Conservation (phyloP, 2,888 invertebrate species). For the Laothoe populi region DNA sequence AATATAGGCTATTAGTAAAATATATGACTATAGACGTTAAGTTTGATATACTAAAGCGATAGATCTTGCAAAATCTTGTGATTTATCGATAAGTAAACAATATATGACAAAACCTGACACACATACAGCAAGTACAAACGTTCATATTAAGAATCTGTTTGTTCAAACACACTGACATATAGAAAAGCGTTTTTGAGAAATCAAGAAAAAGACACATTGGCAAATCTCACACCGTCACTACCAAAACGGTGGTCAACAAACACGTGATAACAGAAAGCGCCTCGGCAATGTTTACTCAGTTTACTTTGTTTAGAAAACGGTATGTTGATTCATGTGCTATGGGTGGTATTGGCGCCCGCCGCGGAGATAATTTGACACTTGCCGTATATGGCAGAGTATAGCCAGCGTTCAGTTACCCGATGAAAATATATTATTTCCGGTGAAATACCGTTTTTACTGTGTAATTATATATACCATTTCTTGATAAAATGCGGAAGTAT, state of each 20-base stretch:
- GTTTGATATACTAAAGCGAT: not conserved
- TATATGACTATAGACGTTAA: not conserved
- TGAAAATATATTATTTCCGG: slow-evolving; percentile 30
- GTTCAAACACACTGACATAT: slow-evolving; percentile 10
- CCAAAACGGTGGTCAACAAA: slow-evolving; percentile 34
- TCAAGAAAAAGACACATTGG: slow-evolving; percentile 15
- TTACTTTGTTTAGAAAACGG: slow-evolving; percentile 45
- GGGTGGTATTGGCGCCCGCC: slow-evolving; percentile 31
- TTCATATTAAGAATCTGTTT: not conserved
- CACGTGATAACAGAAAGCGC: slow-evolving; percentile 56
- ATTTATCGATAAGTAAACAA: not conserved
- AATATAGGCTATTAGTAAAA: too few relatives aligned
- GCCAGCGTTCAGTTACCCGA: not conserved
- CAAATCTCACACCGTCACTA: slow-evolving; percentile 26
- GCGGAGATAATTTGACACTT: slow-evolving; percentile 56
- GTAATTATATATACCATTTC: too few relatives aligned
- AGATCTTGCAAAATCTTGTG: not conserved
- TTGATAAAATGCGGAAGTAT: too few relatives aligned
- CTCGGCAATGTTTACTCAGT: slow-evolving; percentile 43
- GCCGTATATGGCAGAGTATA: slow-evolving; percentile 48
- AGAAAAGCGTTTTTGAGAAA: slow-evolving; percentile 22
- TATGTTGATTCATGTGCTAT: slow-evolving; percentile 32
- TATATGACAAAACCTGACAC: slow-evolving; percentile 5
- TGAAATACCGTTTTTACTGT: not conserved
- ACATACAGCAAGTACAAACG: not conserved